Percentiles rank a stretch among this genome's conserved stretches.
phyloP scores from a whole-genome alignment of 2,113 vertebrate species.

The Pollimyrus isidori region DNA sequence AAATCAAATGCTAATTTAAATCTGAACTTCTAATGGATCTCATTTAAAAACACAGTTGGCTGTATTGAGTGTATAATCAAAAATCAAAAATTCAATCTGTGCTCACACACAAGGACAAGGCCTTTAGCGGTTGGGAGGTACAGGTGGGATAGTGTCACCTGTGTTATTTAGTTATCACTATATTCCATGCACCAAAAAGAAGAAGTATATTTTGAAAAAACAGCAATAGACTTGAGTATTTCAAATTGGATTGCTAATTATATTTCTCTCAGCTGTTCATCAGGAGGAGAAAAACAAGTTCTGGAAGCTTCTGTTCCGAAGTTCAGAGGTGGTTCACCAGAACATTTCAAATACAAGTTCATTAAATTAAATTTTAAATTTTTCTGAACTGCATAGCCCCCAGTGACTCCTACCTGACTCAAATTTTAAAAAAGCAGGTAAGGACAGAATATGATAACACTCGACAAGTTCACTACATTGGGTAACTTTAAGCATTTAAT shows the following conservation, averaged over 20 bases:
- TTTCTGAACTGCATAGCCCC: background rate
- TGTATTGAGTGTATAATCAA: background rate
- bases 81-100: background rate
- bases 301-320: background rate
- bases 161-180: background rate
- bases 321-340: background rate
- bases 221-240: background rate
- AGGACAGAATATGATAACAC: background rate
- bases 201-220: background rate
- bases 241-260: background rate
- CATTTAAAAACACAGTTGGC: background rate
- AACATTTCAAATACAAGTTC: background rate
- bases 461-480: background rate
- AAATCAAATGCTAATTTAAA: background rate
- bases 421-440: background rate
- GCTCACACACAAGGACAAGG: background rate
- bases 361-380: background rate
- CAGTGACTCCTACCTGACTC: background rate
- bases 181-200: background rate
- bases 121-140: background rate
- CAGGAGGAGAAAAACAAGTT: background rate
- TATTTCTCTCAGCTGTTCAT: background rate
- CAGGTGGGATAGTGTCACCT: background rate
- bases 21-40: background rate
- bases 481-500: background rate